phyloP scores from a whole-genome alignment of 2,113 vertebrate species.

The Xiphorhynchus elegans region DNA sequence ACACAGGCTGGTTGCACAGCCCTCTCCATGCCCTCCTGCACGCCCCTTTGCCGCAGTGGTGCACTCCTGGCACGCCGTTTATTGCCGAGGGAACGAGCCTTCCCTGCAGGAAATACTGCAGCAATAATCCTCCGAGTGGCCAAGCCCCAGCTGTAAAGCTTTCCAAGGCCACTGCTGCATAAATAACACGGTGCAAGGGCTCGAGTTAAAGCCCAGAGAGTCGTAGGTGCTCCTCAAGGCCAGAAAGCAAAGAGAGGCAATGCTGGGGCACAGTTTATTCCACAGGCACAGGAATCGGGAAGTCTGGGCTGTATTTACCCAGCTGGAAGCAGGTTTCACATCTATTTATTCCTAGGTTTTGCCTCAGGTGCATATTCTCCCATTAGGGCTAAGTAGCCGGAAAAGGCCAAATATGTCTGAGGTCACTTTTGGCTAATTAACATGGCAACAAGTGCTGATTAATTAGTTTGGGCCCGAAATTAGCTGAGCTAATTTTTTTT shows the following conservation, averaged over 20 bases:
- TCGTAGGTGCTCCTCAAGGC: background rate
- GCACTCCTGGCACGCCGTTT: rapidly evolving
- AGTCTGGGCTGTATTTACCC: conserved; percentile 61
- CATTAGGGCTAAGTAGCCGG: conserved; percentile 29
- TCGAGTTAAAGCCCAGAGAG: rapidly evolving
- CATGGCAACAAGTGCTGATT: conserved; percentile 58
- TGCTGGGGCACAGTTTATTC: background rate
- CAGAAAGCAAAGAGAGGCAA: background rate
- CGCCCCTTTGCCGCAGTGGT: background rate
- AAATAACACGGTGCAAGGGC: background rate
- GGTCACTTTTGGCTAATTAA: conserved; percentile 66
- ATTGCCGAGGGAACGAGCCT: background rate
- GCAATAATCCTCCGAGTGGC: background rate
- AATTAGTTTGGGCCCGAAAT: conserved; percentile 46
- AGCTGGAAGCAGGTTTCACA: conserved; percentile 36
- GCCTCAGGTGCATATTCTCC: conserved; percentile 56
- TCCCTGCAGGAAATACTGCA: background rate
- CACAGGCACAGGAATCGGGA: background rate
- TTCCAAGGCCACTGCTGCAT: background rate
- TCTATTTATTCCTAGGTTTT: conserved; percentile 27
- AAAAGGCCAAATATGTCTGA: conserved; percentile 35
- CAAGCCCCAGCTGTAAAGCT: background rate
- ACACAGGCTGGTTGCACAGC: rapidly evolving
- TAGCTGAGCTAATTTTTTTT: conserved; percentile 28
- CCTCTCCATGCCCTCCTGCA: rapidly evolving